Percentiles rank a stretch among this genome's conserved stretches.
phyloP scores from a whole-genome alignment of 2,113 vertebrate genomes.

The Erythrolamprus reginae region DNA sequence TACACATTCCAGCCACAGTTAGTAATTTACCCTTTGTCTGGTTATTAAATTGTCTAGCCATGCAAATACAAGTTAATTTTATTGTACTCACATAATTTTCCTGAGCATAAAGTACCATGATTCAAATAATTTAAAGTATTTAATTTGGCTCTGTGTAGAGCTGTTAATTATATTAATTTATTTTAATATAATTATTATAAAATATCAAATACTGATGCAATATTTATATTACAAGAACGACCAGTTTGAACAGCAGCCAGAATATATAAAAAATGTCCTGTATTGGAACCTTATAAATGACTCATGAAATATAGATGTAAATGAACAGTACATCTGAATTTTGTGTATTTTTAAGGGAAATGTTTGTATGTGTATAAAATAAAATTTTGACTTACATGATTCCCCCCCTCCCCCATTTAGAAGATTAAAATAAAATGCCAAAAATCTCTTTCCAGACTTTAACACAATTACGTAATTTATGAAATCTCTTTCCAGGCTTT shows the following conservation, averaged over 20 bases:
- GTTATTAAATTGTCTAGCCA: slow-evolving; percentile 13
- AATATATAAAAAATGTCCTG: neutral
- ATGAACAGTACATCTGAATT: neutral
- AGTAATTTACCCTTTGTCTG: slow-evolving; percentile 1
- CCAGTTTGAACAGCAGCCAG: neutral
- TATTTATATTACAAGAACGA: neutral
- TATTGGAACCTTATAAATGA: neutral
- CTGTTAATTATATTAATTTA: slow-evolving; percentile 19
- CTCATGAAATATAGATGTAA: neutral
- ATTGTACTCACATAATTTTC: slow-evolving; percentile 1
- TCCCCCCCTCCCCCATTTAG: neutral
- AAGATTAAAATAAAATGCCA: neutral
- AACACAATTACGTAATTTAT: neutral
- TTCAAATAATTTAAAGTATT: neutral
- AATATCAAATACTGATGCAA: neutral
- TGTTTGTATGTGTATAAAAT: neutral
- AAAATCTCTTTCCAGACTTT: neutral
- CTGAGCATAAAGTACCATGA: neutral
- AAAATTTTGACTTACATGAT: neutral
- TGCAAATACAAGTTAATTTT: neutral
- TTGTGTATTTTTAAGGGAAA: neutral
- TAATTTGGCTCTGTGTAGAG: slow-evolving; percentile 1
- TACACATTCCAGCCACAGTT: neutral
- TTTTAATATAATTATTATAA: slow-evolving; percentile 1
- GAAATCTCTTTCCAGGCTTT: neutral